Percentiles rank a stretch among this genome's conserved stretches.
Evolutionary conservation across 2,888 invertebrate genomes (phyloP).

Genomic region (Syrista parreyssii): DNA sequence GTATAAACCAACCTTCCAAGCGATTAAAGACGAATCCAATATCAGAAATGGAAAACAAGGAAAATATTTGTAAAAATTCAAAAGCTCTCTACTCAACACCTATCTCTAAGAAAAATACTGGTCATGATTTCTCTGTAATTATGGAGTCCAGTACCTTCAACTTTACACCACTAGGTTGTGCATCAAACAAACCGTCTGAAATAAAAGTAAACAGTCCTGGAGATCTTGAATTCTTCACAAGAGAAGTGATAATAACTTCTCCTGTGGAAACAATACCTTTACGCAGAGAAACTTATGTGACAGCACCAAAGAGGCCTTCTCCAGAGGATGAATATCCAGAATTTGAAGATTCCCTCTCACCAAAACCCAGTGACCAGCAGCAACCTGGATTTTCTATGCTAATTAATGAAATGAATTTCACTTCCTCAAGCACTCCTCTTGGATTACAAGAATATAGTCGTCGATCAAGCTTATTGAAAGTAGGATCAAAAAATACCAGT

Average conservation of each 20-base stretch:
- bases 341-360: slow-evolving; percentile 43
- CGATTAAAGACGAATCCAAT: background rate
- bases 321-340: slow-evolving; percentile 19
- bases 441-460: background rate
- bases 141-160: slow-evolving; percentile 30
- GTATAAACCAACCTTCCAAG: background rate
- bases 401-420: slow-evolving; percentile 48
- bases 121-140: slow-evolving; percentile 25
- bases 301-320: slow-evolving; percentile 21
- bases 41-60: background rate
- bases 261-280: slow-evolving; percentile 20
- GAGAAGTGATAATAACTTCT: slow-evolving; percentile 28
- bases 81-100: background rate
- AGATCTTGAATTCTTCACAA: slow-evolving; percentile 21
- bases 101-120: background rate
- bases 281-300: slow-evolving; percentile 51
- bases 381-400: slow-evolving; percentile 48
- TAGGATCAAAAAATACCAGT: background rate
- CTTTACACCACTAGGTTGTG: slow-evolving; percentile 24
- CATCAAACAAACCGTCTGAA: slow-evolving; percentile 10
- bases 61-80: background rate
- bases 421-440: slow-evolving; percentile 33
- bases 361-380: slow-evolving; percentile 11
- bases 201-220: slow-evolving; percentile 48
- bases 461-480: background rate